Conservation (phyloP, 1,140 invertebrate species). For the Argopecten irradians region DNA sequence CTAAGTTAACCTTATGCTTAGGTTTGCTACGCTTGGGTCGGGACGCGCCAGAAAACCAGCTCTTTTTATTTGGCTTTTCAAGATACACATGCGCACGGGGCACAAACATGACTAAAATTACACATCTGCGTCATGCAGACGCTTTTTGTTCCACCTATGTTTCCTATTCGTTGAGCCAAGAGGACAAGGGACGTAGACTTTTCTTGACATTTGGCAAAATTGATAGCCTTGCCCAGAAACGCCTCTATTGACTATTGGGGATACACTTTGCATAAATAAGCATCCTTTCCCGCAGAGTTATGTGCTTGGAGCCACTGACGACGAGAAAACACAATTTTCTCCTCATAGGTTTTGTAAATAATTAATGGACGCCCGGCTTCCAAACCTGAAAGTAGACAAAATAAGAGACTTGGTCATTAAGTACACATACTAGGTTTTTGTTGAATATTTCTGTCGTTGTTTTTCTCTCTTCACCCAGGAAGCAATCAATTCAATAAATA, state of each 20-base stretch:
- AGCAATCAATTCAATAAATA: background rate
- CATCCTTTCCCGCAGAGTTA: background rate
- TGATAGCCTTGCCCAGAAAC: constrained; percentile 13
- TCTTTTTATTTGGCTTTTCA: constrained; percentile 36
- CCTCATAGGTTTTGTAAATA: background rate
- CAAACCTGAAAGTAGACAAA: constrained; percentile 21
- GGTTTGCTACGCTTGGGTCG: constrained; percentile 33
- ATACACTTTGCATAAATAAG: background rate
- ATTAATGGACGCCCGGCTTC: background rate
- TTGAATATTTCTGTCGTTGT: background rate
- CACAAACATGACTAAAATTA: constrained; percentile 54
- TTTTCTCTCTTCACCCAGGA: background rate
- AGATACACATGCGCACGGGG: constrained; percentile 59
- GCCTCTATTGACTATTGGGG: constrained; percentile 13
- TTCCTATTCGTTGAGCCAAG: constrained; percentile 25
- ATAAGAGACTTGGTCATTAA: background rate
- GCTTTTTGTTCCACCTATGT: constrained; percentile 33
- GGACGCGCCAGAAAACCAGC: constrained; percentile 34
- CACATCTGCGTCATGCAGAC: constrained; percentile 37
- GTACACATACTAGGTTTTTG: background rate
- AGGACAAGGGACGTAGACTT: constrained; percentile 25
- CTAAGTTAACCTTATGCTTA: constrained; percentile 51
- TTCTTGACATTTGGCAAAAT: constrained; percentile 28
- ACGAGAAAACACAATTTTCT: constrained; percentile 17
- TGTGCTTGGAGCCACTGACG: background rate